Base-by-base conservation (phyloP, 1,140 invertebrate species). In the Paraescarpia echinospica region DNA sequence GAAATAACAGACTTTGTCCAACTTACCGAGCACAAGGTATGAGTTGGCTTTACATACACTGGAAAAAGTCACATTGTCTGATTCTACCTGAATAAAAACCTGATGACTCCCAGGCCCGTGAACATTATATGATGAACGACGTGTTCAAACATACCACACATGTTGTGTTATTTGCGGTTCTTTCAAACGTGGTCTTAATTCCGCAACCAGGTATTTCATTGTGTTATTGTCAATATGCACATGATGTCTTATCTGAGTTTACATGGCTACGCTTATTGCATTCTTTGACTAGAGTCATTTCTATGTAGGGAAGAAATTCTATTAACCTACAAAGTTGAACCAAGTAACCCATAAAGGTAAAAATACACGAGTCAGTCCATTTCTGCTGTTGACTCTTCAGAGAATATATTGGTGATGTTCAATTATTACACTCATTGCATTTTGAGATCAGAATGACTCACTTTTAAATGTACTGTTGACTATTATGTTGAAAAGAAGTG, bases 1-100 rank as follows among this genome's bases (percentile, higher is more conserved):
- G 99, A 99, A 96, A 96, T 99, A 51, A 96, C 97, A 92, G 98
- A 99, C 96, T 99, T 99, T 97, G 98, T 99, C 1, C 96, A 97
- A 94, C 97, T 99, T 89, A 99, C 99, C 0, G 96, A 97, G 96
- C 96, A 98, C 93, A 97, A 97, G 95, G 97, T 96, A 35, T 9
- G 35, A 41, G 4, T 41, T 41, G 41, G 41, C 41, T 41, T 6
- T 41, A 4, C 41, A 41, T 12, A n/a, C n/a, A n/a, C 41, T 41
- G 22, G 34, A 14, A 34, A 41, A 93, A 91, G 48, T 92, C n/a
- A 92, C 31, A 27, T 34, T 93, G 90, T 51, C 18, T 92, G 35
- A 77, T 27, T 22, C 22, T 12, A 31, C 59, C 14, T 77, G 59
- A 77, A 77, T 77, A 77, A 31, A 77, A 31, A 77, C 14, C 59